Evolutionary conservation across 2,113 vertebrate species (phyloP).

Genomic region (Ariopsis seemanni): DNA sequence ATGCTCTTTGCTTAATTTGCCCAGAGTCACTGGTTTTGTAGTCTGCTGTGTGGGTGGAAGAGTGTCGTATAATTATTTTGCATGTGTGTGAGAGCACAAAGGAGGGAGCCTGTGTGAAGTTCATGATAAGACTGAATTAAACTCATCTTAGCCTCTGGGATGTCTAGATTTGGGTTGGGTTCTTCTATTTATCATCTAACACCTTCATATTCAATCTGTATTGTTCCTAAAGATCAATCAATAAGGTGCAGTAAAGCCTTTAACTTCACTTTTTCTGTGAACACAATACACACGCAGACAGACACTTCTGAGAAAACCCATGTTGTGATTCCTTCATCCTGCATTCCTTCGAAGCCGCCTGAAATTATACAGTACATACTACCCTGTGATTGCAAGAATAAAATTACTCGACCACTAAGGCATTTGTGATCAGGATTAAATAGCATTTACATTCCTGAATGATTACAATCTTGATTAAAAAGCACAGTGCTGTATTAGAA

Average conservation of each 20-base stretch:
- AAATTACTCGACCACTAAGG: not conserved
- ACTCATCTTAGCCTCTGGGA: not conserved
- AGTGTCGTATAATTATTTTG: not conserved
- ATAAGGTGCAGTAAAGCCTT: not conserved
- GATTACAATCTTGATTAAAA: not conserved
- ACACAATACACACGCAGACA: not conserved
- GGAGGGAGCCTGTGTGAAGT: not conserved
- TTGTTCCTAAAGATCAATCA: not conserved
- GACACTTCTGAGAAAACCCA: not conserved
- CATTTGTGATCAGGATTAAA: not conserved
- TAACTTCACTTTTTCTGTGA: not conserved
- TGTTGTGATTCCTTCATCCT: not conserved
- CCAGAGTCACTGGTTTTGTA: slow-evolving; percentile 52
- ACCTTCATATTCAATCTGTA: not conserved
- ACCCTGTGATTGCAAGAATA: slow-evolving; percentile 3
- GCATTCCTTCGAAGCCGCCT: not conserved
- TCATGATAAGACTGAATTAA: not conserved
- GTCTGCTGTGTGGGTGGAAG: slow-evolving; percentile 53
- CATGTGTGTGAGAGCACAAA: not conserved
- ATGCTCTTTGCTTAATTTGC: slow-evolving; percentile 53
- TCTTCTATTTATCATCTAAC: not conserved
- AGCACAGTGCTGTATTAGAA: not conserved
- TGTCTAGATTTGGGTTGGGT: not conserved
- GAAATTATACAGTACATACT: slow-evolving; percentile 16
- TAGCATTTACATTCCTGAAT: slow-evolving; percentile 14